Base-by-base conservation (phyloP, 2,113 vertebrate species). In the Chrysochloris asiatica region DNA sequence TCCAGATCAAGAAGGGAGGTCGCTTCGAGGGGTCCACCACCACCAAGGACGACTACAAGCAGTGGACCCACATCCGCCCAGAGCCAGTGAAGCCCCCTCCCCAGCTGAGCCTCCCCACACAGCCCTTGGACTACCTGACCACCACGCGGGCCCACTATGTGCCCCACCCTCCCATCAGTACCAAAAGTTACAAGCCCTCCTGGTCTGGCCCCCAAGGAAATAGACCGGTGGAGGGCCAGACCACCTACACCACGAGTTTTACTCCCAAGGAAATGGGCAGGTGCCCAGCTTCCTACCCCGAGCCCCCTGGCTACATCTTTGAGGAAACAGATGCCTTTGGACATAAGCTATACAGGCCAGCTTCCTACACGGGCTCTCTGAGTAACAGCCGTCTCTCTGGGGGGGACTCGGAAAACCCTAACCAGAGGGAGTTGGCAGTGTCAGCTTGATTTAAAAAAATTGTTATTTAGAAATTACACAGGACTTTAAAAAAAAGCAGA, bases 41-140 rank as follows among this genome's bases (percentile, higher is more conserved):
- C 65, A 98, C 95, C 96, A 98, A 94, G 38, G 96, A 98, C 0
- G 96, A 97, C 50, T 98, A 96, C 75, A 97, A 96, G 86, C 92
- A 79, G 10, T 98, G 98, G 97, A 22, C 89, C 0, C 80, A 38
- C 1, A 65, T 24, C 1, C 93, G 24, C 4, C 24, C 24, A 6
- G 38, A 95, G 43, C 82, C 95, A 3, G 28, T 93, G 33, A 67
- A 43, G 50, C 95, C 63, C 6, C 0, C 33, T 48, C 43, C 52
- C 0, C 86, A 97, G 6, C 28, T 96, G 28, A 92, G 16, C 56
- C 36, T 94, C 24, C 67, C 97, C 33, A 47, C 4, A 0, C 96
- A 96, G 67, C 69, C 92, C 26, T 83, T 95, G 79, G 97, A 97
- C 43, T 96, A 50, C 43, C 87, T 96, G 77, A 97, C 96, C 54